Base-by-base conservation (phyloP, 2,888 invertebrate genomes). In the Polia nebulosa region DNA sequence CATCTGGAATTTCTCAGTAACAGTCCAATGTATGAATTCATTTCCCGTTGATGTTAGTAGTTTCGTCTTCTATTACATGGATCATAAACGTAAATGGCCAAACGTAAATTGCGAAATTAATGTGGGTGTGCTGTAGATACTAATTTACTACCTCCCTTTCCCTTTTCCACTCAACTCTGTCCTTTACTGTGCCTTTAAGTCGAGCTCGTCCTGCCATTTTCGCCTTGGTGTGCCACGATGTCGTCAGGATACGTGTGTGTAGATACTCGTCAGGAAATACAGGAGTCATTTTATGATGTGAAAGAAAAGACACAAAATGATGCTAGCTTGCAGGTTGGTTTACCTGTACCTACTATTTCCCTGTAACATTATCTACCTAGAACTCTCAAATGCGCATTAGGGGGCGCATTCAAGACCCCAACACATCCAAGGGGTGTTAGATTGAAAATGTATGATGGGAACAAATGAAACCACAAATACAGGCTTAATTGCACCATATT, bases 401-500 rank as follows among this genome's bases (percentile, higher is more conserved):
- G 22, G 56, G 58, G 45, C n/a, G n/a, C 55, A 45, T 60, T 62
- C 27, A 22, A 41, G 49, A 63, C 47, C 73, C 68, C 51, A 25
- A 63, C 41, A 47, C 47, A 51, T 39, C n/a, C 36, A 49, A 56
- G 41, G 53, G 85, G 83, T 71, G 34, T 17, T 25, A 61, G 51
- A 72, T 74, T 69, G 61, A 70, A 75, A 76, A 79, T n/a, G n/a
- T n/a, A n/a, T n/a, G n/a, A n/a, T n/a, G n/a, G n/a, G n/a, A 87
- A 86, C 82, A 87, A 87, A 82, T 80, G 78, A 71, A 80, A 57
- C 72, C 73, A 76, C 80, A 75, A 78, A 81, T 74, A 67, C 63
- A 59, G 76, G 81, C 71, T 85, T 78, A 80, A 56, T 59, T 65
- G 62, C 51, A 74, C 34, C 27, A 51, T 41, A 49, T 36, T 56